Percentiles rank a stretch among this genome's conserved stretches.
phyloP scores from a whole-genome alignment of 23 tunicate genomes.

The Corella eumyota region DNA sequence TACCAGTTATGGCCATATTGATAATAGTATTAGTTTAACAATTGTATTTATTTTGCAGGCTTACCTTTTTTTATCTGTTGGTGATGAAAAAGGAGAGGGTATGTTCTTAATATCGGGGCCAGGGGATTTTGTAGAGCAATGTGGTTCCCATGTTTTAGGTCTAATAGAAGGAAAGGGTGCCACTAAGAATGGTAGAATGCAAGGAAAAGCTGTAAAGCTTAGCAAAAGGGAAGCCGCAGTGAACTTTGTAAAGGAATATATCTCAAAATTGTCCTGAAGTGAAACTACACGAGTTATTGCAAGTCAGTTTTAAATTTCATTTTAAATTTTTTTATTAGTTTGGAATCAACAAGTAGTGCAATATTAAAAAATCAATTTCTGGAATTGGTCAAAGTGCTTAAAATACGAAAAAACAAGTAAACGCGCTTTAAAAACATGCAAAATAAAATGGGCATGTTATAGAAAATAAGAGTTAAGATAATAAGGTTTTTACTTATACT shows the following conservation, averaged over 20 bases:
- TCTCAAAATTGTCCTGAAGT: conserved; percentile 1
- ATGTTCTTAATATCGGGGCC: conserved; percentile 51
- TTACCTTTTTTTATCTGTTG: conserved; percentile 58
- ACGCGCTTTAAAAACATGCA: no score
- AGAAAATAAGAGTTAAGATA: no score
- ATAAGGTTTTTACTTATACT: no score
- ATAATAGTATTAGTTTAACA: not conserved
- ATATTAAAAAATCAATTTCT: no score
- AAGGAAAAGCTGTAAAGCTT: conserved; percentile 78
- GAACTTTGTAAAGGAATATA: conserved; percentile 21
- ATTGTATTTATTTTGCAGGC: conserved; percentile 2
- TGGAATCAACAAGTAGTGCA: no score
- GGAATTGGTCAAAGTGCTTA: no score
- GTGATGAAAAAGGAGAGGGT: conserved; percentile 75
- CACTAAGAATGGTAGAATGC: conserved; percentile 59
- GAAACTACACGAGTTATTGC: not conserved
- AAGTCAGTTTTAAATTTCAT: not conserved
- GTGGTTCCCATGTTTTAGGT: conserved; percentile 22
- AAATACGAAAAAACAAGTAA: no score
- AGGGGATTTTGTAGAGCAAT: conserved; percentile 16
- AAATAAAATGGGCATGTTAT: no score
- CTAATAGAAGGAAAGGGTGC: conserved; percentile 43
- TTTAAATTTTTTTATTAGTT: not conserved
- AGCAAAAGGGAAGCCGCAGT: conserved; percentile 34
- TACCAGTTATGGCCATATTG: not conserved